Evolutionary conservation across 1,140 invertebrate species (phyloP), one percentile per base, ranked within the genome.

Genomic region (Parasteatoda tepidariorum): DNA sequence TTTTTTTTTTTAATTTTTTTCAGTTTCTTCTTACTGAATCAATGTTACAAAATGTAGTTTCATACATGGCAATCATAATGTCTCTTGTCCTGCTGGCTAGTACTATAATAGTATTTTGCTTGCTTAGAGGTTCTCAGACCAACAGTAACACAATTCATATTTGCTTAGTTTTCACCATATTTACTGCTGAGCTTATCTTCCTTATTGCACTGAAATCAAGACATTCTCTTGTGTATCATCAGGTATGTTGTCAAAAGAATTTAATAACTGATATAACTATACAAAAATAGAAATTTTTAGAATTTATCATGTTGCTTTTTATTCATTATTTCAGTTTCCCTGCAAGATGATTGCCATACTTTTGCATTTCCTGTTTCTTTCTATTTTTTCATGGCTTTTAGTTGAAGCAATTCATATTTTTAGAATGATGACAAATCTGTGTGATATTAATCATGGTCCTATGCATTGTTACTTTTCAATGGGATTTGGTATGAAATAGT

Each of bases 91-190:
- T 97, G 18, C 94, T 92, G 24, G 59, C 89, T 7, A 26, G 89
- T 18, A 87, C 90, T 1, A 89, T 96, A 5, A 89, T 97, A 28
- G 89, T 97, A 3, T 90, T 97, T 70, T 93, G 93, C n/a, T 89
- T 95, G 30, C 92, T 97, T 82, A 92, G 95, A 55, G 94, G 94
- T 1, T 91, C 84, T 7, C 92, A 94, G 85, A 97, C 96, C 2
- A 98, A 98, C 87, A 95, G 95, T 3, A 98, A 98, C 88, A 95
- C 94, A 30, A 98, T 98, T 79, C 95, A 97, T 87, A 96, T 97
- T 87, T 97, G 98, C 89, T 91, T 98, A 2, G 93, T 97, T 1
- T 91, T 97, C 54, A 96, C 94, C 86, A 93, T 98, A 3, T 94
- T 98, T 87, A 89, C 95, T 62, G 93, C 94, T 0, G 94, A 98